Base-by-base conservation (phyloP, 2,113 vertebrate species). In the Melanocharis versteri region DNA sequence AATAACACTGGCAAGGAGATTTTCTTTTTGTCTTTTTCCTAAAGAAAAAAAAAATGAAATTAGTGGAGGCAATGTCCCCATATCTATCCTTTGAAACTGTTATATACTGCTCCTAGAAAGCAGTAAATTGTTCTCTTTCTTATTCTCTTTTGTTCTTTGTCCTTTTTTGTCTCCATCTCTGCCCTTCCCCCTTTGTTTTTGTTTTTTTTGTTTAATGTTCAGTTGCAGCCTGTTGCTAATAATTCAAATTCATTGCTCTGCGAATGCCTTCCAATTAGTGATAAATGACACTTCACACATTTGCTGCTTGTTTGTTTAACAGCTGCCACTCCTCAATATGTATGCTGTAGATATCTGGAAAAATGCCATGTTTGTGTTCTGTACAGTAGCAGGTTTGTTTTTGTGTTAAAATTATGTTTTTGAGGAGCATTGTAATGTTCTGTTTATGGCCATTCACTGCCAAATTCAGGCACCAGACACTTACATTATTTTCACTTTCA, bases 401-500 rank as follows among this genome's bases (percentile, higher is more conserved):
- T 93, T 72, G 23, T 83, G 26, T 72, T 68, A 89, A 93, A 76
- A 61, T 79, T n/a, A 51, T 47, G 16, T 3, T 89, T 89, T 92
- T 86, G 45, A 77, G 42, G 16, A 92, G 5, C 56, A 81, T 10
- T 77, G 13, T 47, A 77, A 65, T 81, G 68, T n/a, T 75, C 35
- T 70, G 39, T 88, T 97, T 86, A 54, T 54, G 86, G 90, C 89
- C 71, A 95, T 73, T 92, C 54, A 26, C 58, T 94, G 64, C 14
- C 71, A 88, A 54, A 26, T 89, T 86, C 83, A 92, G 79, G 26
- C 83, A 90, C 21, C 27, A 80, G 92, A 22, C 9, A 27, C 18
- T 65, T 76, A 60, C 16, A 90, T 87, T 90, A 77, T 86, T 92
- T 96, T 89, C 27, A 28, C 48, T 92, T 92, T 89, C 54, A 92